phyloP scores from a whole-genome alignment of 2,113 vertebrate genomes.

The Sinocyclocheilus grahami region DNA sequence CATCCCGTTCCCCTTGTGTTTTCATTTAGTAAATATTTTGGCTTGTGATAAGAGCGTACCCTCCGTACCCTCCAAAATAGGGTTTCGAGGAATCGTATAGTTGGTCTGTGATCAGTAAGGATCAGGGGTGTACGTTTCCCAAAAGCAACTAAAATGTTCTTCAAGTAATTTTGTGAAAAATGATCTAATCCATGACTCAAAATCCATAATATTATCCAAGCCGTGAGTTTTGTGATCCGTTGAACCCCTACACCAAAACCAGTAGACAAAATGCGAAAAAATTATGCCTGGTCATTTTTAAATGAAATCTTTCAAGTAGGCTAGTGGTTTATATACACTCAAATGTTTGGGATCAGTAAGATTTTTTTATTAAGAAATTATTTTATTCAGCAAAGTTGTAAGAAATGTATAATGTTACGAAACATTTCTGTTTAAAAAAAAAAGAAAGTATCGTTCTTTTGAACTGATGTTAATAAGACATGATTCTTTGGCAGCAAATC shows the following conservation, averaged over 20 bases:
- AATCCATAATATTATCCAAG: too few relatives aligned
- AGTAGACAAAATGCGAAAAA: too few relatives aligned
- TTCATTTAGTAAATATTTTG: background rate
- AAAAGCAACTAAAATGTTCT: too few relatives aligned
- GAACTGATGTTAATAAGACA: background rate
- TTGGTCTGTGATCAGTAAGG: too few relatives aligned
- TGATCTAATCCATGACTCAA: too few relatives aligned
- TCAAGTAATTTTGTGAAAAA: too few relatives aligned
- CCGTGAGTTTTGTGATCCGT: too few relatives aligned
- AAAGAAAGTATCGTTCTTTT: background rate
- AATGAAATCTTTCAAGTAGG: background rate
- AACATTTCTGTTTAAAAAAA: background rate
- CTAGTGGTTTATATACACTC: background rate
- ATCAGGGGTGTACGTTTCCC: too few relatives aligned
- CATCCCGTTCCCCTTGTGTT: background rate
- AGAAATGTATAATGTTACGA: background rate
- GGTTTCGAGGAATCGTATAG: too few relatives aligned
- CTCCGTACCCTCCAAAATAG: background rate
- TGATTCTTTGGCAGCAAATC: background rate
- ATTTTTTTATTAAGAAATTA: background rate
- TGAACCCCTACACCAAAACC: too few relatives aligned
- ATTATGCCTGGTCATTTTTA: background rate
- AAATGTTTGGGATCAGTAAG: background rate
- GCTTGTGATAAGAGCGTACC: background rate
- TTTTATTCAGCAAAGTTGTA: background rate